Conservation (phyloP, 2,888 invertebrate genomes). For the Salpingus planirostris region DNA sequence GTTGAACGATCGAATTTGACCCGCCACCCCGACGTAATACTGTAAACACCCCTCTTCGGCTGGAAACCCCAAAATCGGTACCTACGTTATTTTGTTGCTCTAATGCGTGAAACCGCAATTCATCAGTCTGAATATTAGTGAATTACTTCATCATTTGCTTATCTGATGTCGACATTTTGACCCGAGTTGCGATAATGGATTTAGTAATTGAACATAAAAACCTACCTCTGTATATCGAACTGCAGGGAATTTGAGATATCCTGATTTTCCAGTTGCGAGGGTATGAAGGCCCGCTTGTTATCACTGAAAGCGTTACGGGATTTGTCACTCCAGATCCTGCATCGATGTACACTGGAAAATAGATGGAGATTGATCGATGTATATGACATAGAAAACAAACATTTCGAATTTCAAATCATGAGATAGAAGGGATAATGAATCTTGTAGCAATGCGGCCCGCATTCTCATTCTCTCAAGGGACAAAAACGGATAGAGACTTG, state of each 20-base stretch:
- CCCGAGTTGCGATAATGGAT: background rate
- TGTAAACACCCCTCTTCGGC: conserved; percentile 73
- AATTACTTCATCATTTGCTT: background rate
- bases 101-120: no score
- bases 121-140: no score
- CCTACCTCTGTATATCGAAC: conserved; percentile 58
- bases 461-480: no score
- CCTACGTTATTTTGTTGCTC: background rate
- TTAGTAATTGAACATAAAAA: background rate
- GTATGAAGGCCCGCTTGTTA: conserved; percentile 67
- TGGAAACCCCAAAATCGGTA: conserved; percentile 36
- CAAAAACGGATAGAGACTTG: no score
- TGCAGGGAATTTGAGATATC: conserved; percentile 71
- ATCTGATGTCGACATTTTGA: no score
- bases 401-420: no score
- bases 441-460: no score
- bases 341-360: conserved; percentile 68
- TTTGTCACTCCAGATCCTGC: conserved; percentile 67
- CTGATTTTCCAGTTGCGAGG: conserved; percentile 74
- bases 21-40: conserved; percentile 71
- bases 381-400: no score
- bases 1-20: conserved; percentile 75
- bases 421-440: no score
- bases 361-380: background rate
- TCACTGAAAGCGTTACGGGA: conserved; percentile 71